phyloP scores from a whole-genome alignment of 2,888 invertebrate species.

The Amphipoea oculea region DNA sequence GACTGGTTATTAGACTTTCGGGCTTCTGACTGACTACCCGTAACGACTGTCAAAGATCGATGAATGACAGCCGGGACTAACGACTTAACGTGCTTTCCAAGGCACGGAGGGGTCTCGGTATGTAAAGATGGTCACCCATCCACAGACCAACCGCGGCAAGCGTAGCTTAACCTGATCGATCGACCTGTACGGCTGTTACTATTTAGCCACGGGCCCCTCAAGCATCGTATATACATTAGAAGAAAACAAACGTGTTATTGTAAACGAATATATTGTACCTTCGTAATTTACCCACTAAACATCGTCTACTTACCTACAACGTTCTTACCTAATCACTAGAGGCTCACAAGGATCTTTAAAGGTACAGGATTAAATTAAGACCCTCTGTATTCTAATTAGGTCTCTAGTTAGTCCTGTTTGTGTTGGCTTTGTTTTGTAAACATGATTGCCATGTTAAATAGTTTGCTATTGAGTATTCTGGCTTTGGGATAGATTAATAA shows the following conservation, averaged over 20 bases:
- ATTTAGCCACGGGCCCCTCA: neutral
- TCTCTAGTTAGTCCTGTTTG: constrained; percentile 14
- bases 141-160: no score
- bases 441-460: constrained; percentile 23
- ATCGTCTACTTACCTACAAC: neutral
- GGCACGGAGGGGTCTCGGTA: no score
- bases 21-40: no score
- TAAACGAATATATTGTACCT: neutral
- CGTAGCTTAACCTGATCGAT: no score
- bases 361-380: constrained; percentile 46
- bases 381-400: constrained; percentile 50
- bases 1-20: no score
- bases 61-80: no score
- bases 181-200: no score
- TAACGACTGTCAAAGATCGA: no score
- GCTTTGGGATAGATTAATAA: neutral
- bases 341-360: neutral
- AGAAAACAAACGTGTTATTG: neutral
- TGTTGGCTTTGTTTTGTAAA: constrained; percentile 24
- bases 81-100: no score
- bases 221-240: neutral
- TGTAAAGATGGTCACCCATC: no score
- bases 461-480: constrained; percentile 6
- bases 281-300: neutral
- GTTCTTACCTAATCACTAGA: constrained; percentile 12